Conservation (phyloP, 2,113 vertebrate species). For the Henicopernis longicauda region DNA sequence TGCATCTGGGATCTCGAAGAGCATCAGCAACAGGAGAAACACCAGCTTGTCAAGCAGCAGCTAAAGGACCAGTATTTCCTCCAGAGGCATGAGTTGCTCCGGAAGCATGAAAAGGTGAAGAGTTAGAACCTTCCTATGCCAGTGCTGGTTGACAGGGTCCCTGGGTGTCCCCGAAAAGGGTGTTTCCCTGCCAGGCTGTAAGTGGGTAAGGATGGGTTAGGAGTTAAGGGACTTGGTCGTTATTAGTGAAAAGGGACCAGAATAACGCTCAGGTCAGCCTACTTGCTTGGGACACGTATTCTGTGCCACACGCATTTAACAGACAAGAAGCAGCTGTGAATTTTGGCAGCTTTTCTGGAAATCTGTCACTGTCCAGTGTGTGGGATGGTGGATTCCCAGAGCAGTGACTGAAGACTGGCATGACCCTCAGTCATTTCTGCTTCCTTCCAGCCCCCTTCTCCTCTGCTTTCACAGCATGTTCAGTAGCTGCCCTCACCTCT, state of each 20-base stretch:
- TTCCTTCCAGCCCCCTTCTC: background rate
- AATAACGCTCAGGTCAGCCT: rapidly evolving
- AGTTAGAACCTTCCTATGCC: background rate
- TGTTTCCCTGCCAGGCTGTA: background rate
- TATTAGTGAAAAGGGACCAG: background rate
- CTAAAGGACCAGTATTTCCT: slow-evolving; percentile 98
- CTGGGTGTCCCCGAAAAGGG: background rate
- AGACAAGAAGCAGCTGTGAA: background rate
- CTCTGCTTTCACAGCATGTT: background rate
- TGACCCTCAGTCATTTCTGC: background rate
- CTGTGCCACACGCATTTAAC: background rate
- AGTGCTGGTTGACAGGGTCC: background rate
- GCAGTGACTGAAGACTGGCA: background rate
- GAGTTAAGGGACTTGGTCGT: background rate
- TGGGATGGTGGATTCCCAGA: background rate
- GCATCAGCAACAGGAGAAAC: slow-evolving; percentile 87
- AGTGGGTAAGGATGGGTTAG: background rate
- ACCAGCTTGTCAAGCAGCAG: slow-evolving; percentile 93
- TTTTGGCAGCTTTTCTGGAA: background rate
- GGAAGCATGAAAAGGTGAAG: slow-evolving; percentile 94
- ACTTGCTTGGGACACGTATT: rapidly evolving
- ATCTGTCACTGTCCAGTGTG: background rate
- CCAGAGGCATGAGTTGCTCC: slow-evolving; percentile 91
- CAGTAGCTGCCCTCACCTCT: background rate
- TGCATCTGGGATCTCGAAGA: slow-evolving; percentile 92